phyloP scores from a whole-genome alignment of 2,888 invertebrate genomes.

The Xestia ashworthii region DNA sequence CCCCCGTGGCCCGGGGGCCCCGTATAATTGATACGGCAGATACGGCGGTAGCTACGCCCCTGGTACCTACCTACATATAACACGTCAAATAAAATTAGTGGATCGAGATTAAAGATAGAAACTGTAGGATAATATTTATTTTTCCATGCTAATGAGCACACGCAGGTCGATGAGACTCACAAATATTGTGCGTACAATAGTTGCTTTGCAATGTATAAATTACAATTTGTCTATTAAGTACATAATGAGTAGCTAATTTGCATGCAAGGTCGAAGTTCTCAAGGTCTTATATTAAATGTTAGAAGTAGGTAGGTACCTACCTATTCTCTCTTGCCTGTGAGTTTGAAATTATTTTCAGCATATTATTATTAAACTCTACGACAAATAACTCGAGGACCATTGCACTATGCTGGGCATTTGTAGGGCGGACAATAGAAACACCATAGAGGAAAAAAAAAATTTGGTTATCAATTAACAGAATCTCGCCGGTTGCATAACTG shows the following conservation, averaged over 20 bases:
- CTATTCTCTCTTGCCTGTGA: background rate
- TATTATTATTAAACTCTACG: background rate
- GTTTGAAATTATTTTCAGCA: background rate
- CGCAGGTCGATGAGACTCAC: background rate
- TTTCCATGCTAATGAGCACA: constrained; percentile 10
- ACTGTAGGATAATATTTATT: background rate
- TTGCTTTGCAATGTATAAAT: background rate
- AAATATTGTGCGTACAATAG: background rate
- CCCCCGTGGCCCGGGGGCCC: no score
- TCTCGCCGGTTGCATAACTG: background rate
- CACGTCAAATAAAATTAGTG: constrained; percentile 11
- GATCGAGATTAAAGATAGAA: constrained; percentile 14
- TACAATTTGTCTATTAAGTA: background rate
- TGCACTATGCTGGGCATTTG: background rate
- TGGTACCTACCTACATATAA: no score
- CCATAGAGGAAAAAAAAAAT: background rate
- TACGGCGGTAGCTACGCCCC: no score
- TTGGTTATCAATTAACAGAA: background rate
- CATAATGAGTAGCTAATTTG: background rate
- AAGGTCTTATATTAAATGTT: background rate
- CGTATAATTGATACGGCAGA: no score
- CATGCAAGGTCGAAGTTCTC: background rate
- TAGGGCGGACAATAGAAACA: background rate
- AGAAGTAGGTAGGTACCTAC: background rate
- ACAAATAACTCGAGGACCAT: background rate